Conservation (phyloP, 2,888 invertebrate genomes). For the Sylvicola fuscatus region DNA sequence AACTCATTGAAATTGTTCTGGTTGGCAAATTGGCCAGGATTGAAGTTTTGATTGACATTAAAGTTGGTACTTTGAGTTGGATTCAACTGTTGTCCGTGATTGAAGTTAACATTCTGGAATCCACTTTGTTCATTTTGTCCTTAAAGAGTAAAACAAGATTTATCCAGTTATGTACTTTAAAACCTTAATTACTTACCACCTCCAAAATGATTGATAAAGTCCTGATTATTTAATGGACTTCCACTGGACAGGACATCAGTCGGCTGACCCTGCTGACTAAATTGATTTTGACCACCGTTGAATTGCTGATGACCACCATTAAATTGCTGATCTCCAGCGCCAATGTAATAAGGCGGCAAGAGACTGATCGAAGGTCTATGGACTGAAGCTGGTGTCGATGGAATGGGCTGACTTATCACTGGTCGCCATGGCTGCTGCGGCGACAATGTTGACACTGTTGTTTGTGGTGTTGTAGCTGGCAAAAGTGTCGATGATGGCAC, state of each 20-base stretch:
- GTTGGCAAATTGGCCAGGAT: background rate
- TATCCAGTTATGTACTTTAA: no score
- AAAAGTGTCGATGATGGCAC: background rate
- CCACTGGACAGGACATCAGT: background rate
- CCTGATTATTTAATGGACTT: background rate
- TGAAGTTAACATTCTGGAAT: no score
- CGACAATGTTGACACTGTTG: background rate
- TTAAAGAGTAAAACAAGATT: no score
- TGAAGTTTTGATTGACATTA: background rate
- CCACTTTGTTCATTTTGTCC: no score
- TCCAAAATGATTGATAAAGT: no score
- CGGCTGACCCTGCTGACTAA: background rate
- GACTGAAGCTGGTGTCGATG: conserved; percentile 1
- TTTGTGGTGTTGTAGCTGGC: background rate
- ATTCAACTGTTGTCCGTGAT: background rate
- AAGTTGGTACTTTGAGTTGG: background rate
- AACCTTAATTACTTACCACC: no score
- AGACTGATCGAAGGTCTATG: background rate
- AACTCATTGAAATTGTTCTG: background rate
- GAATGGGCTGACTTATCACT: background rate
- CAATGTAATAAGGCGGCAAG: background rate
- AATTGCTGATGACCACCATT: background rate
- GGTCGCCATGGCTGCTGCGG: background rate
- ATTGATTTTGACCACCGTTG: background rate
- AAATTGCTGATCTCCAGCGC: background rate